A percentile compares a stretch with the other conserved stretches of the same genome.
These are phyloP conservation scores for Scaptomyza tumidula DNA, from an alignment of 2,888 invertebrate genomes.

Conservation along the genomic window DNA sequence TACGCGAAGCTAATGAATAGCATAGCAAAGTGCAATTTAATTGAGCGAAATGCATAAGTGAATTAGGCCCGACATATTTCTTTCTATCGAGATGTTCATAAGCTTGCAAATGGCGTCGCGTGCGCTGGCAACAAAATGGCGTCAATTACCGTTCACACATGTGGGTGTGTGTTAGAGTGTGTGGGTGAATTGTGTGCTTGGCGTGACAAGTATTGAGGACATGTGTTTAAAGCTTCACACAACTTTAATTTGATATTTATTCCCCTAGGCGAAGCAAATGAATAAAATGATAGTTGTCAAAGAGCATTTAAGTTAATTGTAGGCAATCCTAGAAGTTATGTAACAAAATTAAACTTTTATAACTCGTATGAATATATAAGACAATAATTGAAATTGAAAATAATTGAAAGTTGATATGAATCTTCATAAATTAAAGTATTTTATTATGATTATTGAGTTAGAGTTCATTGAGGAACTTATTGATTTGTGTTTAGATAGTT, in stretches of 20 bases:
- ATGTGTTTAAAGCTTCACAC: constrained; percentile 32
- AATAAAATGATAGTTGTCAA: constrained; percentile 22
- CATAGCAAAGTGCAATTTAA: constrained; percentile 70
- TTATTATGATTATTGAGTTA: too few species aligned
- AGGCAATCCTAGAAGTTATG: background rate
- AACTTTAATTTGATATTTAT: constrained; percentile 14
- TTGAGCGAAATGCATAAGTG: constrained; percentile 67
- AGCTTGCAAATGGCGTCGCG: constrained; percentile 41
- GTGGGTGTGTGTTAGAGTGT: background rate
- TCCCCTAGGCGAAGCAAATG: constrained; percentile 11
- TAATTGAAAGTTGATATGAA: background rate
- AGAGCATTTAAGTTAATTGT: constrained; percentile 7
- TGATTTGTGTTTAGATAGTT: too few species aligned
- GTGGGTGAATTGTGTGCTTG: constrained; percentile 7
- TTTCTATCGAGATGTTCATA: constrained; percentile 18
- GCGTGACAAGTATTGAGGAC: constrained; percentile 30
- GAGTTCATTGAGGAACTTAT: too few species aligned
- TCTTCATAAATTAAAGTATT: background rate
- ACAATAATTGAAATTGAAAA: background rate
- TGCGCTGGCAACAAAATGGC: constrained; percentile 53
- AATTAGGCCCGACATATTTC: constrained; percentile 61
- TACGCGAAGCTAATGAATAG: constrained; percentile 32
- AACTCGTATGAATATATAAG: background rate
- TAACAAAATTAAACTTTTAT: constrained; percentile 1
- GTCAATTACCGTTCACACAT: constrained; percentile 61